Conservation (phyloP, 2,113 vertebrate species). For the Echinops telfairi region DNA sequence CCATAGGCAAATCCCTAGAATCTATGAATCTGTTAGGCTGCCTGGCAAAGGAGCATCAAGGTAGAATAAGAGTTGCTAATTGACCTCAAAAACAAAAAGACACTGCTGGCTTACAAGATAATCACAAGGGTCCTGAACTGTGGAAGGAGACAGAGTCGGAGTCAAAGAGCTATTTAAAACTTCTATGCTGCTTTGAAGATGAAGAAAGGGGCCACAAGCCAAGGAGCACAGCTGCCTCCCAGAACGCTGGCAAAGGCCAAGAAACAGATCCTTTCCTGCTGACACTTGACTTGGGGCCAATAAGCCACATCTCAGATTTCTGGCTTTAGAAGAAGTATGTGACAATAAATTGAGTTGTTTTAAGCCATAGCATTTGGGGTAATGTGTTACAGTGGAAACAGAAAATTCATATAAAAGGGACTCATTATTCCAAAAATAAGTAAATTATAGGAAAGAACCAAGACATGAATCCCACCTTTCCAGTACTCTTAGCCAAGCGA, state of each 20-base stretch:
- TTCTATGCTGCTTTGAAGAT: neutral
- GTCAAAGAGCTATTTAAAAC: neutral
- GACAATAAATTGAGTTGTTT: neutral
- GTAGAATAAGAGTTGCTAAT: neutral
- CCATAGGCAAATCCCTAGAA: neutral
- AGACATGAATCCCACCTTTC: too few species aligned
- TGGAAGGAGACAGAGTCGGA: neutral
- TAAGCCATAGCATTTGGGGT: neutral
- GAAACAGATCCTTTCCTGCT: neutral
- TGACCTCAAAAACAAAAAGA: neutral
- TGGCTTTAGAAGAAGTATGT: neutral
- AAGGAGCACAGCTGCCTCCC: neutral
- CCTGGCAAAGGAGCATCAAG: neutral
- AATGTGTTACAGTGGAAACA: too few species aligned
- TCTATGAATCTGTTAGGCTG: neutral
- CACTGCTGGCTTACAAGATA: neutral
- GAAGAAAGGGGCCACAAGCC: neutral
- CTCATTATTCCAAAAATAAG: too few species aligned
- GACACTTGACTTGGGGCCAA: neutral
- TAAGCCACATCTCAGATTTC: neutral
- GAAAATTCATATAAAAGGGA: too few species aligned
- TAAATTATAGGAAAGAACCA: neutral
- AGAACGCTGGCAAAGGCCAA: neutral
- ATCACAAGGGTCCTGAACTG: neutral
- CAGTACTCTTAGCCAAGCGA: too few species aligned